Percentiles rank a stretch among this genome's conserved stretches.
Evolutionary conservation across 1,140 invertebrate genomes (phyloP).

Genomic region (Brachionus plicatilis): DNA sequence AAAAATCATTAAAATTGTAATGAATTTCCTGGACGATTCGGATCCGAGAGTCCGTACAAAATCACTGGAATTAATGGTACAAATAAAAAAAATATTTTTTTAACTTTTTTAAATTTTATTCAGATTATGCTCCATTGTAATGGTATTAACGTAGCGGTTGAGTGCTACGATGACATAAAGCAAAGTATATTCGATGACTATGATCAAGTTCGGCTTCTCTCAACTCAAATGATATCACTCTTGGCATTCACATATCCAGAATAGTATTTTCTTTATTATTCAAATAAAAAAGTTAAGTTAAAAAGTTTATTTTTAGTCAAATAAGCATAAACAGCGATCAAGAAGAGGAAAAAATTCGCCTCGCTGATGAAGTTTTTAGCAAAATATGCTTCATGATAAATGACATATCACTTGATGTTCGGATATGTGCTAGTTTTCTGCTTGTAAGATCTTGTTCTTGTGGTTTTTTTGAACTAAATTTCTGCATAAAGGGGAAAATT

Average conservation of each 20-base stretch:
- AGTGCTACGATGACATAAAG: conserved; percentile 74
- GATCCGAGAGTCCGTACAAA: conserved; percentile 81
- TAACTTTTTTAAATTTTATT: conserved; percentile 41
- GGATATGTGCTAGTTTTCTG: conserved; percentile 56
- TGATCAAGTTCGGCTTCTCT: conserved; percentile 80
- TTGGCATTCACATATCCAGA: conserved; percentile 79
- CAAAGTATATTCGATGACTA: conserved; percentile 82
- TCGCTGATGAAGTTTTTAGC: conserved; percentile 93
- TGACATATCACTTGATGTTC: conserved; percentile 68
- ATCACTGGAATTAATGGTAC: conserved; percentile 76
- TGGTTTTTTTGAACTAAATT: neutral
- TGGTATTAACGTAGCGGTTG: conserved; percentile 69
- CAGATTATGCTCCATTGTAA: conserved; percentile 67
- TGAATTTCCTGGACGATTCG: conserved; percentile 60
- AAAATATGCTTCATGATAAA: conserved; percentile 87
- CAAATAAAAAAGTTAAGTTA: neutral
- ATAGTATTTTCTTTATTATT: conserved; percentile 59
- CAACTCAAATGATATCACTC: conserved; percentile 76
- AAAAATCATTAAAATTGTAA: conserved; percentile 44
- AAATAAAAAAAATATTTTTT: conserved; percentile 43
- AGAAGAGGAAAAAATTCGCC: conserved; percentile 59
- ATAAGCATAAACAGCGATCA: conserved; percentile 41
- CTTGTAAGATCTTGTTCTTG: conserved; percentile 46
- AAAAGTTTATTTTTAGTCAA: neutral
- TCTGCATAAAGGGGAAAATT: conserved; percentile 67